Evolutionary conservation across 2,797 vertebrate species (phyloP).

Genomic region (Ptychobarbus kaznakovi): DNA sequence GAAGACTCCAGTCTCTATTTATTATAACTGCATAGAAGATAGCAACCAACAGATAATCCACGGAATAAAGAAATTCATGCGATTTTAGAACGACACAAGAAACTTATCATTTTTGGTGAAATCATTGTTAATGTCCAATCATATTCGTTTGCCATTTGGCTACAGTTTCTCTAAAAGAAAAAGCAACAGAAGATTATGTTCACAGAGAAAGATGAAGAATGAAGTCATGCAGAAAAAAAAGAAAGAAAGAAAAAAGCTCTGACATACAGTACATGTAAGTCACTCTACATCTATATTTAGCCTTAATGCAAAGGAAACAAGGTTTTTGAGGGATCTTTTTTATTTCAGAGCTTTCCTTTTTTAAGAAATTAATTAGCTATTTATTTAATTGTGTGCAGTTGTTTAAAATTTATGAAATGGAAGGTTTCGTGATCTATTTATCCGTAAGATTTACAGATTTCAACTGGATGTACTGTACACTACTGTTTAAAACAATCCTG

Average conservation of each 20-base stretch:
- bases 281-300: slow-evolving; percentile 1
- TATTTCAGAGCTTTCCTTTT: neutral
- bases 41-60: neutral
- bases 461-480: neutral
- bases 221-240: neutral
- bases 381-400: neutral
- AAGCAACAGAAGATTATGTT: neutral
- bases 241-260: slow-evolving; percentile 10
- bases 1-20: neutral
- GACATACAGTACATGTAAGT: slow-evolving; percentile 38
- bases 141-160: neutral
- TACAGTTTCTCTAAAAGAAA: neutral
- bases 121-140: neutral
- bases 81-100: no score
- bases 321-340: neutral
- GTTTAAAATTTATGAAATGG: neutral
- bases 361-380: neutral
- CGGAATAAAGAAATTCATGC: no score
- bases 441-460: neutral
- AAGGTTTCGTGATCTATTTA: neutral
- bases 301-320: slow-evolving; percentile 3
- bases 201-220: neutral
- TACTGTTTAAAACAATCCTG: neutral
- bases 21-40: neutral
- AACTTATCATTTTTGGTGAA: neutral